Evolutionary conservation across 2,113 vertebrate genomes (phyloP), one percentile per base, ranked within the genome.

Genomic region (Nymphicus hollandicus): DNA sequence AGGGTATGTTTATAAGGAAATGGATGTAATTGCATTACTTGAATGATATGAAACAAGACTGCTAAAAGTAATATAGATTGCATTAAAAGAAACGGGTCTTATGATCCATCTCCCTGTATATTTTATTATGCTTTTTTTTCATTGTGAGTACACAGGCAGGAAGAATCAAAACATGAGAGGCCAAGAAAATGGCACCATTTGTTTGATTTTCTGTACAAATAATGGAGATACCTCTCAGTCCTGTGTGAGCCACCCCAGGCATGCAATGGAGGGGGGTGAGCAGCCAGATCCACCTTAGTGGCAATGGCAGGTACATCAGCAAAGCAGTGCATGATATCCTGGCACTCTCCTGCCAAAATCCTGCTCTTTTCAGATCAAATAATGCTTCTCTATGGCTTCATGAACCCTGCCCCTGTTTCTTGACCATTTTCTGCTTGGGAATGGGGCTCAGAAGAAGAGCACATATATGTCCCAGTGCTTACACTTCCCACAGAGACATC

Each of bases 161-260:
- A 74, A 56, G 65, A 86, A 63, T 66, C 25, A 37, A 53, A 82
- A 28, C 12, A n/a, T 10, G 24, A 93, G 7, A 65, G 37, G 17
- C 14, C 17, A 55, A 29, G 56, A 78, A 74, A 84, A 73, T 0
- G 53, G 17, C 27, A 33, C 10, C 3, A 8, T 28, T 27, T 50
- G 6, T 58, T 66, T 52, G 7, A 44, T 81, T 63, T 83, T 66
- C 72, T 2, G 0, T 11, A 11, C 23, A n/a, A 63, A 31, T 1
- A 43, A 17, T 5, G 16, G 27, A 37, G 20, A 63, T 19, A 41
- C 56, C 25, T 22, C 17, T 71, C 0, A 3, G 20, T 29, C 18
- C 16, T 2, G 0, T 0, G 0, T 8, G 8, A 79, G 20, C 18
- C 27, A 2, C n/a, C 5, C 5, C 0, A 0, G 69, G 22, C 56